Conservation (phyloP, 2,797 vertebrate species). For the Lithobates pipiens region DNA sequence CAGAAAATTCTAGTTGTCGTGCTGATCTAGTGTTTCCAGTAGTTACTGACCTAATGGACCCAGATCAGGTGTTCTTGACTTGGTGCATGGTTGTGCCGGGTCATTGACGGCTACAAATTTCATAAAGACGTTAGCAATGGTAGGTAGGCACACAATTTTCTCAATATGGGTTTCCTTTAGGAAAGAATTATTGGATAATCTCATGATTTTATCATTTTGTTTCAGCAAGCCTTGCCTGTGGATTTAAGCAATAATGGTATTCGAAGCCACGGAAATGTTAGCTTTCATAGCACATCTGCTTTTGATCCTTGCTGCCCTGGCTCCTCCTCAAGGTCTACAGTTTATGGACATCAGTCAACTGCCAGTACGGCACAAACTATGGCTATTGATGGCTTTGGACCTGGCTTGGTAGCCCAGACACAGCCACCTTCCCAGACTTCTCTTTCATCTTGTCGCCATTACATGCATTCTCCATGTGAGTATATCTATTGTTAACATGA, state of each 20-base stretch:
- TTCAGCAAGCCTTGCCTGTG: slow-evolving; percentile 92
- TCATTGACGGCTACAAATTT: too few relatives aligned
- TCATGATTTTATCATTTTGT: neutral
- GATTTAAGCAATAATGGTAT: slow-evolving; percentile 93
- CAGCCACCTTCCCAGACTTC: slow-evolving; percentile 83
- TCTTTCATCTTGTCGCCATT: slow-evolving; percentile 93
- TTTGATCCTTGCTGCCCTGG: slow-evolving; percentile 98
- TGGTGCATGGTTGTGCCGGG: too few relatives aligned
- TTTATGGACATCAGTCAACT: slow-evolving; percentile 87
- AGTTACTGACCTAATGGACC: too few relatives aligned
- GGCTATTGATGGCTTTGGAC: slow-evolving; percentile 85
- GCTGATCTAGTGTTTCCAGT: too few relatives aligned
- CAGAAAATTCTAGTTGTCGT: too few relatives aligned
- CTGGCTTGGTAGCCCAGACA: slow-evolving; percentile 86
- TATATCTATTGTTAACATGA: slow-evolving; percentile 50
- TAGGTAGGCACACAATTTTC: too few relatives aligned
- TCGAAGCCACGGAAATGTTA: slow-evolving; percentile 82
- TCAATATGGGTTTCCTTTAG: too few relatives aligned
- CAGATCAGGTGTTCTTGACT: too few relatives aligned
- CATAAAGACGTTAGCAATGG: too few relatives aligned
- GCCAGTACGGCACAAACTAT: slow-evolving; percentile 87
- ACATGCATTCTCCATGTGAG: slow-evolving; percentile 82
- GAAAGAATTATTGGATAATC: neutral
- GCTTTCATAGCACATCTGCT: slow-evolving; percentile 92
- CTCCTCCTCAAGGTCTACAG: slow-evolving; percentile 86